A percentile compares a stretch with the other conserved stretches of the same genome.
Evolutionary conservation across 2,797 vertebrate species (phyloP).

Genomic region (Gallinago nigripennis): DNA sequence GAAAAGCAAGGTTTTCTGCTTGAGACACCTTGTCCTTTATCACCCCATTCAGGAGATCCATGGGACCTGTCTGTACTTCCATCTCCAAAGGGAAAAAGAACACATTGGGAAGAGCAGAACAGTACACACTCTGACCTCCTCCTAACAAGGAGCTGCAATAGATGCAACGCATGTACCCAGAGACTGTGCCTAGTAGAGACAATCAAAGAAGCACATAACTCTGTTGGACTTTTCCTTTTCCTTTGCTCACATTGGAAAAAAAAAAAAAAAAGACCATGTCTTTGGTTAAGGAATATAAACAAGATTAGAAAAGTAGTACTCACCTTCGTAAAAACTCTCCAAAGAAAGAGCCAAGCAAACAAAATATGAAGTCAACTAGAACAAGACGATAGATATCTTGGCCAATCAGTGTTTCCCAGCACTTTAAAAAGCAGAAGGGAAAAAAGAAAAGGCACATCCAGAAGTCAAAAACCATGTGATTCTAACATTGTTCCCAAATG

Average conservation of each 20-base stretch:
- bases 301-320: constrained; percentile 3
- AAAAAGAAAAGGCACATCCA: not conserved
- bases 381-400: constrained; percentile 92
- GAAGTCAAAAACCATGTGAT: not conserved
- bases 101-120: fast-evolving
- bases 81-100: not conserved
- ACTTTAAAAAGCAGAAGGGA: constrained; percentile 74
- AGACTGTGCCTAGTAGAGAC: not conserved
- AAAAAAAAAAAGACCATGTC: not conserved
- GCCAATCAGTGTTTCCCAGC: constrained; percentile 93
- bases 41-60: not conserved
- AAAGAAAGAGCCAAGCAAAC: constrained; percentile 89
- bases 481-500: not conserved
- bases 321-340: constrained; percentile 95
- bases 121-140: not conserved
- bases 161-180: not conserved
- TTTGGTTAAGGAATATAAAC: not conserved
- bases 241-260: not conserved
- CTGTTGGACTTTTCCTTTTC: not conserved
- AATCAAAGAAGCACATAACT: not conserved
- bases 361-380: constrained; percentile 91
- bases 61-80: not conserved
- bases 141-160: not conserved
- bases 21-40: not conserved
- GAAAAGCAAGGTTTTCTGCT: not conserved